phyloP scores from a whole-genome alignment of 2,797 vertebrate species.

The Chiloscyllium punctatum region DNA sequence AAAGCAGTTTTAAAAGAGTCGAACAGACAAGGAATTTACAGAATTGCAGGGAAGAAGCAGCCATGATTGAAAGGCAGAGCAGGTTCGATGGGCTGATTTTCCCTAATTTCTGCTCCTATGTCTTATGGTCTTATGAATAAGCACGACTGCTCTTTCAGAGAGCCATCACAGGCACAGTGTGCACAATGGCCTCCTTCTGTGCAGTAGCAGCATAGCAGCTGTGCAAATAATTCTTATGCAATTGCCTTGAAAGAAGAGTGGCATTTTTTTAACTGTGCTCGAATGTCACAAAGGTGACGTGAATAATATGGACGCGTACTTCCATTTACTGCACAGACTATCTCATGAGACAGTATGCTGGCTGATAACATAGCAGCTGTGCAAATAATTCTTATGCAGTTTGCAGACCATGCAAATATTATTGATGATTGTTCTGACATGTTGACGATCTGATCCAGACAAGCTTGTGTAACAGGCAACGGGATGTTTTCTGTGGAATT shows the following conservation, averaged over 20 bases:
- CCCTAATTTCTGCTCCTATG: too few relatives aligned
- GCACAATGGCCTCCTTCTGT: background rate
- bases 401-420: background rate
- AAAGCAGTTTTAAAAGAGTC: background rate
- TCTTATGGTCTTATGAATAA: background rate
- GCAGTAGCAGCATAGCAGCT: too few relatives aligned
- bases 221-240: too few relatives aligned
- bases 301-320: background rate
- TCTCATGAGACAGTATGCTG: background rate
- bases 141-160: background rate
- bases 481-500: background rate
- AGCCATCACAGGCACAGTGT: background rate
- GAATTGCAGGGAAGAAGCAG: background rate
- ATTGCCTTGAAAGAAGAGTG: background rate
- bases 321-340: background rate
- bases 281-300: background rate
- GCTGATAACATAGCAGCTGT: background rate
- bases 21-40: background rate
- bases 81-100: too few relatives aligned
- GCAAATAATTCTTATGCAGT: background rate
- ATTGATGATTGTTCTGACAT: background rate
- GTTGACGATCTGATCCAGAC: background rate
- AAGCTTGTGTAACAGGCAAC: background rate
- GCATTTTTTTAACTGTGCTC: too few relatives aligned
- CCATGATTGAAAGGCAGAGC: too few relatives aligned